Conservation (phyloP, 37 sponge, comb jelly and placozoan species). For the Geodia barretti region DNA sequence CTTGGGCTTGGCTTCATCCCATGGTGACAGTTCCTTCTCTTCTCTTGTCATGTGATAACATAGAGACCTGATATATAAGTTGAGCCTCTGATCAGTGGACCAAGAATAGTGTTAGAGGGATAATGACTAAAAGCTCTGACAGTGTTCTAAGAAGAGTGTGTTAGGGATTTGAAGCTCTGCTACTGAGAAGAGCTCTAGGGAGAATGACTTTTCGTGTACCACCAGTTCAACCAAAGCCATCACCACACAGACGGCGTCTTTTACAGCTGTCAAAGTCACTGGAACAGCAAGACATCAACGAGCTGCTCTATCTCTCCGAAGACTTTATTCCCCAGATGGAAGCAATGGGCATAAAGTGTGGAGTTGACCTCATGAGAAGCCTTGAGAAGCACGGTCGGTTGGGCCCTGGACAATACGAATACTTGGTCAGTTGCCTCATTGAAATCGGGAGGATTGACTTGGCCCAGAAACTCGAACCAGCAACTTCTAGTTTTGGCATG, state of each 20-base stretch:
- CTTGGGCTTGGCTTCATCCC: too few species aligned
- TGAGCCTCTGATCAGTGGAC: too few species aligned
- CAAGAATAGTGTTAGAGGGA: too few species aligned
- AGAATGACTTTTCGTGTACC: too few species aligned
- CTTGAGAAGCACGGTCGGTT: background rate
- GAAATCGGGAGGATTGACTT: background rate
- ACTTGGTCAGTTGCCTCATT: background rate
- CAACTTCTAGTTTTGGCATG: background rate
- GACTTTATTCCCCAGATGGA: background rate
- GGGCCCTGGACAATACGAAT: background rate
- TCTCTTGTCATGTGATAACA: too few species aligned
- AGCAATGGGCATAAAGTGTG: background rate
- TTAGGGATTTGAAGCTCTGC: too few species aligned
- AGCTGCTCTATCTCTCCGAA: conserved; percentile 3
- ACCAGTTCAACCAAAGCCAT: too few species aligned
- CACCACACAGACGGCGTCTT: background rate
- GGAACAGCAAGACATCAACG: background rate
- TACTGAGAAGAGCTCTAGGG: too few species aligned
- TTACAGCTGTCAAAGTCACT: background rate
- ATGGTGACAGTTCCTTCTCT: too few species aligned
- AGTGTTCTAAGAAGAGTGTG: too few species aligned
- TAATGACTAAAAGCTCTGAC: too few species aligned
- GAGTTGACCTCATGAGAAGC: background rate
- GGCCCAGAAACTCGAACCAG: background rate
- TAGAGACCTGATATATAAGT: too few species aligned